These are phyloP conservation scores for Nephrotoma guestfalica DNA, from an alignment of 2,888 invertebrate genomes.

Conservation along the genomic window DNA sequence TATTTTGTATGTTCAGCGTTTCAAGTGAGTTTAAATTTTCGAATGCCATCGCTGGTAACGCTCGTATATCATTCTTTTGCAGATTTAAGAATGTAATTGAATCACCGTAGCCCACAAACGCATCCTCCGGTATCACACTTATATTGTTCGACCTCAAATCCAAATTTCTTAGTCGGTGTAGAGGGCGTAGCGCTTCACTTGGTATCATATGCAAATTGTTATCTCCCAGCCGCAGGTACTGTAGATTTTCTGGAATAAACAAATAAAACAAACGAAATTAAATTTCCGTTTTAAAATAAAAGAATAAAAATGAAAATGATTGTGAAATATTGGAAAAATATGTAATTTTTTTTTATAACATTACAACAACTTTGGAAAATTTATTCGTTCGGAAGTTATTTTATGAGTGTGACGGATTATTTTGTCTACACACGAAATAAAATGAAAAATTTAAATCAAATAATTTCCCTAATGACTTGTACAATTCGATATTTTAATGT, in stretches of 20 bases:
- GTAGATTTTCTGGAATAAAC: slow-evolving; percentile 58
- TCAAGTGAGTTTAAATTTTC: slow-evolving; percentile 82
- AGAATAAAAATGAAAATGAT: neutral
- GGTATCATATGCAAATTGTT: slow-evolving; percentile 78
- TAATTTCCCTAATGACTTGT: neutral
- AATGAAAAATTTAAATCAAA: neutral
- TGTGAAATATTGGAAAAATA: neutral
- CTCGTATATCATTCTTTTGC: slow-evolving; percentile 81
- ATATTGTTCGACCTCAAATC: slow-evolving; percentile 83
- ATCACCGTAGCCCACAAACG: slow-evolving; percentile 77
- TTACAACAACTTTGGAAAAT: neutral
- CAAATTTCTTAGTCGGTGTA: slow-evolving; percentile 76
- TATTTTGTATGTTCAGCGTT: slow-evolving; percentile 76
- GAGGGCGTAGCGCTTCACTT: slow-evolving; percentile 63
- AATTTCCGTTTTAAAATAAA: neutral
- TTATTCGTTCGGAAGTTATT: too few species aligned
- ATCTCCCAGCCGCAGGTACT: slow-evolving; percentile 77
- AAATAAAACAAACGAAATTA: slow-evolving; percentile 1
- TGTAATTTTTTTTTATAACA: neutral
- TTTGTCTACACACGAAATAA: too few species aligned
- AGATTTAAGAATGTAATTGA: slow-evolving; percentile 85
- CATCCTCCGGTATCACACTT: slow-evolving; percentile 65
- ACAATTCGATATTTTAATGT: neutral
- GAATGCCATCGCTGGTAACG: slow-evolving; percentile 68
- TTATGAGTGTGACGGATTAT: too few species aligned